These are phyloP conservation scores for Phengaris alcon DNA, from an alignment of 2,888 invertebrate species.

Conservation along the genomic window DNA sequence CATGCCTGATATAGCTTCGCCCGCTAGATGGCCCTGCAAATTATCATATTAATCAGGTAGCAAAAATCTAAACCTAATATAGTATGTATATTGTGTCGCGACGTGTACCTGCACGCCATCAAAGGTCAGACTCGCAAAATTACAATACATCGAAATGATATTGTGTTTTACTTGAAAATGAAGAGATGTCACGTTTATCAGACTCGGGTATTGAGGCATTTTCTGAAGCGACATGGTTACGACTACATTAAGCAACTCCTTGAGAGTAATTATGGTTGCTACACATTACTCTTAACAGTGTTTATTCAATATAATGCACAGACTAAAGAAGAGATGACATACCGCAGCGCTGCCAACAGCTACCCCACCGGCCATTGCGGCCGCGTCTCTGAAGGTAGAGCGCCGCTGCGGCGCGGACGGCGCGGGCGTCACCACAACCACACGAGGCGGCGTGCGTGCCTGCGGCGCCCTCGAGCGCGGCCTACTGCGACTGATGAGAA, in stretches of 20 bases:
- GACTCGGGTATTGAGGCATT: no score
- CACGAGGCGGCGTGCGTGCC: slow-evolving; percentile 47
- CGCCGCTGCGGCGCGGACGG: slow-evolving; percentile 80
- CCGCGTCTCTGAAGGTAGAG: slow-evolving; percentile 97
- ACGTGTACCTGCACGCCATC: no score
- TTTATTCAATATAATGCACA: neutral
- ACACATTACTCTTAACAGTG: no score
- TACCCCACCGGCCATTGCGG: slow-evolving; percentile 98
- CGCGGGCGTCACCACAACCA: slow-evolving; percentile 54
- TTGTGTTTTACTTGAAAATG: neutral
- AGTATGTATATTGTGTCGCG: neutral
- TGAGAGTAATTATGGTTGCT: no score
- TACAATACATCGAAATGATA: no score
- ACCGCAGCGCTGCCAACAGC: slow-evolving; percentile 96
- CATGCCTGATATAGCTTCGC: slow-evolving; percentile 86
- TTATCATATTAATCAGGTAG: neutral
- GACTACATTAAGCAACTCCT: no score
- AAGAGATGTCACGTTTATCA: neutral
- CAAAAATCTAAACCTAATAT: neutral
- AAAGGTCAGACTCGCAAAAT: no score
- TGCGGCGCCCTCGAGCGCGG: slow-evolving; percentile 50
- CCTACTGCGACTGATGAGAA: slow-evolving; percentile 39
- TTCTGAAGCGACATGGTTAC: no score
- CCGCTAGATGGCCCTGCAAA: slow-evolving; percentile 90
- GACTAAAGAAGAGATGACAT: slow-evolving; percentile 45